phyloP scores from a whole-genome alignment of 64 coral and sea anemone species.

The Pachyseris speciosa region DNA sequence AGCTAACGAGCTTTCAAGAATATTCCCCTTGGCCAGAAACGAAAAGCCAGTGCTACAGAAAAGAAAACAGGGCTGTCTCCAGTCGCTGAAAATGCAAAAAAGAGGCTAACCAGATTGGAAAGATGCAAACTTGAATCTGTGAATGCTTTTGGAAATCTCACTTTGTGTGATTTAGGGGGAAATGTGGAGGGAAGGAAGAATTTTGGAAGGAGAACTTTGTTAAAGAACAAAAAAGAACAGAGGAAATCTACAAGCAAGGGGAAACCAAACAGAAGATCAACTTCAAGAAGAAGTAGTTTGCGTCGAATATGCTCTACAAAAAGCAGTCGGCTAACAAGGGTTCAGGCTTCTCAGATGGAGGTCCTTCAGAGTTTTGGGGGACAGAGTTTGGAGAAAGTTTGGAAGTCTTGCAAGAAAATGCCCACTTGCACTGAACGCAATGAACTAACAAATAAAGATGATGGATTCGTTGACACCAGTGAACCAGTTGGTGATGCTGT shows the following conservation, averaged over 20 bases:
- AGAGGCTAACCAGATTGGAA: constrained; percentile 61
- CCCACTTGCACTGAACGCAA: background rate
- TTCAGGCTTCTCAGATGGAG: constrained; percentile 27
- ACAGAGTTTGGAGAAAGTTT: constrained; percentile 19
- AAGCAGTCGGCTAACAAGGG: constrained; percentile 36
- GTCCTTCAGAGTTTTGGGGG: constrained; percentile 36
- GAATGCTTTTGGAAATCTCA: constrained; percentile 66
- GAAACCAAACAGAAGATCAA: constrained; percentile 43
- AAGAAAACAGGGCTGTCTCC: background rate
- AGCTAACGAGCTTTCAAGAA: constrained; percentile 83
- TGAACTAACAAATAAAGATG: background rate
- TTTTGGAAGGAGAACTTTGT: background rate
- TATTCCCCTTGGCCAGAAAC: constrained; percentile 66
- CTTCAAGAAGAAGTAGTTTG: constrained; percentile 5
- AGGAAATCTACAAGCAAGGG: constrained; percentile 10
- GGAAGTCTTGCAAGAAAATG: background rate
- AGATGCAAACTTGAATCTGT: constrained; percentile 66
- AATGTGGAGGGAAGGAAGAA: background rate
- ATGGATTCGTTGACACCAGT: background rate
- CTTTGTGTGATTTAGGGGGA: constrained; percentile 32
- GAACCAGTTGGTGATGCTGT: background rate
- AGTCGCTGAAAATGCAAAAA: background rate
- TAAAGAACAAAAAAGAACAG: background rate
- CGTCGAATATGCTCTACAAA: constrained; percentile 14
- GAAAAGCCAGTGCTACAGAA: background rate